phyloP scores from a whole-genome alignment of 2,888 invertebrate genomes.

The Rhorus exstirpatorius region DNA sequence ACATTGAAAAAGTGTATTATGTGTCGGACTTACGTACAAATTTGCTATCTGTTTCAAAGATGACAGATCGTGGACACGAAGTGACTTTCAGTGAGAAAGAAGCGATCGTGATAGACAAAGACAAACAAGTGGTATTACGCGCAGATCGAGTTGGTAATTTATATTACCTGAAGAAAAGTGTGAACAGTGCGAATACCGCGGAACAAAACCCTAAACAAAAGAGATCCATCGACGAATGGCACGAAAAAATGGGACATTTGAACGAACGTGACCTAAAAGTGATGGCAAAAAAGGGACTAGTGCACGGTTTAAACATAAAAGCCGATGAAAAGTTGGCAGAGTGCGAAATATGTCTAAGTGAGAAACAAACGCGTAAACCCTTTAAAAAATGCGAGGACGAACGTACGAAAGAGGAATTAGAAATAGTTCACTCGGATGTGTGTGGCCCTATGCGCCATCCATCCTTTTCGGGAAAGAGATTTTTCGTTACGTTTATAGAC shows the following conservation, averaged over 20 bases:
- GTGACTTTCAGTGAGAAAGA: constrained; percentile 39
- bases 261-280: constrained; percentile 59
- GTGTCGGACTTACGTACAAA: constrained; percentile 29
- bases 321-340: constrained; percentile 18
- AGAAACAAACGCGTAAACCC: constrained; percentile 55
- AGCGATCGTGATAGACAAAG: constrained; percentile 49
- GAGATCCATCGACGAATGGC: constrained; percentile 51
- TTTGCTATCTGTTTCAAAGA: constrained; percentile 2
- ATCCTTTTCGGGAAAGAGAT: constrained; percentile 50
- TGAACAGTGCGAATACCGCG: constrained; percentile 33
- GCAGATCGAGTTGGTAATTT: constrained; percentile 59
- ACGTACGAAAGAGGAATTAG: constrained; percentile 62
- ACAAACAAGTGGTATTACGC: constrained; percentile 38
- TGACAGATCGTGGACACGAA: not conserved
- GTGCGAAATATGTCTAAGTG: constrained; percentile 58
- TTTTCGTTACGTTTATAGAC: constrained; percentile 69
- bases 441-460: constrained; percentile 64
- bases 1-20: constrained; percentile 3
- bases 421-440: constrained; percentile 71
- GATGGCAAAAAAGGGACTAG: constrained; percentile 51
- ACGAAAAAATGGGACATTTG: constrained; percentile 61
- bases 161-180: constrained; percentile 39
- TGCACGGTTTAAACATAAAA: constrained; percentile 54
- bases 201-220: too few species aligned
- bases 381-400: constrained; percentile 50